A percentile compares a stretch with the other conserved stretches of the same genome.
Conservation (phyloP, 2,797 vertebrate genomes). For the Chloroceryle amazona region DNA sequence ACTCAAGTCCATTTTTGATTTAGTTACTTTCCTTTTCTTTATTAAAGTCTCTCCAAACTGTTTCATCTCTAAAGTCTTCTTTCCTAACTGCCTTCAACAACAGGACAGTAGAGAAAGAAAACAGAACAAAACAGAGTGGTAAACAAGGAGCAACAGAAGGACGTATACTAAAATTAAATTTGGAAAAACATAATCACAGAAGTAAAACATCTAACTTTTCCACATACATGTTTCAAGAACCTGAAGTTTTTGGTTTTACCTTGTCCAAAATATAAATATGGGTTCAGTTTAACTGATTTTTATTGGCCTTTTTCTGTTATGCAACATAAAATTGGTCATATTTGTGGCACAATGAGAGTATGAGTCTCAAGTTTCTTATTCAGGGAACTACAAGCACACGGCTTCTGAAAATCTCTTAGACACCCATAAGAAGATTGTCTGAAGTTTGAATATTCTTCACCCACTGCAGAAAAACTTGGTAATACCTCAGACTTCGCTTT, state of each 20-base stretch:
- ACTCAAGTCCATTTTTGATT: background rate
- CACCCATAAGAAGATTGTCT: background rate
- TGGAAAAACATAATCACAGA: background rate
- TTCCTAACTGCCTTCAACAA: background rate
- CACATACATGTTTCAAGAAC: background rate
- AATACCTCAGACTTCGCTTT: background rate
- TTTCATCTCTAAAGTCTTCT: background rate
- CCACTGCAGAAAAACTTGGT: background rate
- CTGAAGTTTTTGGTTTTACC: background rate
- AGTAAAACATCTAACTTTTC: background rate
- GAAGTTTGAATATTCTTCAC: background rate
- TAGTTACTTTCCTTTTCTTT: background rate
- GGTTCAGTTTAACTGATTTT: background rate
- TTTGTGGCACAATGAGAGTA: background rate
- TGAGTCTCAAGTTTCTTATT: background rate
- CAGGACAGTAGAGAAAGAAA: background rate
- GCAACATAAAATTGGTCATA: rapidly evolving
- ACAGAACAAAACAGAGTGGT: background rate
- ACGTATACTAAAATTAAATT: background rate
- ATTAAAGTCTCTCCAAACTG: background rate
- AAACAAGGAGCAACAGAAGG: background rate
- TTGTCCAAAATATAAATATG: background rate
- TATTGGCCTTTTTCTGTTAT: background rate
- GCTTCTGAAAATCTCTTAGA: background rate
- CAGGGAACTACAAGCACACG: background rate